Conservation (phyloP, 1,140 invertebrate genomes). For the Batillaria attramentaria region DNA sequence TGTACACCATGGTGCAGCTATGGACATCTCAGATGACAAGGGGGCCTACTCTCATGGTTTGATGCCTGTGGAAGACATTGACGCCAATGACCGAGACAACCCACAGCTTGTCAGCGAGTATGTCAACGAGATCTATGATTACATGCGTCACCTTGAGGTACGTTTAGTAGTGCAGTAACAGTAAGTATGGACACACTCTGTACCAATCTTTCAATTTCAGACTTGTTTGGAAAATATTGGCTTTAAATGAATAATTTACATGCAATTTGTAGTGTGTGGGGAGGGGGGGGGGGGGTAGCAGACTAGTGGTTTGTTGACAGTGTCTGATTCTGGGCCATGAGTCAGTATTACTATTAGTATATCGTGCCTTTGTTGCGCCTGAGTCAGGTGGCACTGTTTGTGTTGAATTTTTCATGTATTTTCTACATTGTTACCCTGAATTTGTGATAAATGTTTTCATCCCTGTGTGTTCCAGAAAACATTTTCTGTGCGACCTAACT, state of each 20-base stretch:
- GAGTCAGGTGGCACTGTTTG: not conserved
- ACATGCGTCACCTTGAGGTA: conserved; percentile 83
- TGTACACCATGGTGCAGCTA: conserved; percentile 43
- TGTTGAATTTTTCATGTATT: not conserved
- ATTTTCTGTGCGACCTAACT: conserved; percentile 76
- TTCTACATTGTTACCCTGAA: conserved; percentile 15
- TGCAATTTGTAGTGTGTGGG: too few relatives aligned
- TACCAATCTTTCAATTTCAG: too few relatives aligned
- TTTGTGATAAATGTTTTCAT: not conserved
- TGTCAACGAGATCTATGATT: conserved; percentile 88
- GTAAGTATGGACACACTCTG: too few relatives aligned
- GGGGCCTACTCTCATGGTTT: conserved; percentile 58
- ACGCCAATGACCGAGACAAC: conserved; percentile 82
- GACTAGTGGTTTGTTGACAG: too few relatives aligned
- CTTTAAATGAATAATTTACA: too few relatives aligned
- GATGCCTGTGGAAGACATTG: conserved; percentile 77
- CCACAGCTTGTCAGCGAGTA: conserved; percentile 86
- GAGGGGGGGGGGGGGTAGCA: too few relatives aligned
- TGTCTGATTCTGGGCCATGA: too few relatives aligned
- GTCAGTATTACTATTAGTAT: too few relatives aligned
- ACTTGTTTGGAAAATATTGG: too few relatives aligned
- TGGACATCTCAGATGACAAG: conserved; percentile 63
- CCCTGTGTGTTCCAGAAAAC: conserved; percentile 70
- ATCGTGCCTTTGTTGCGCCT: too few relatives aligned
- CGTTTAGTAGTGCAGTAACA: too few relatives aligned